Conservation (phyloP, 2,888 invertebrate species). For the Amphipoea lucens region DNA sequence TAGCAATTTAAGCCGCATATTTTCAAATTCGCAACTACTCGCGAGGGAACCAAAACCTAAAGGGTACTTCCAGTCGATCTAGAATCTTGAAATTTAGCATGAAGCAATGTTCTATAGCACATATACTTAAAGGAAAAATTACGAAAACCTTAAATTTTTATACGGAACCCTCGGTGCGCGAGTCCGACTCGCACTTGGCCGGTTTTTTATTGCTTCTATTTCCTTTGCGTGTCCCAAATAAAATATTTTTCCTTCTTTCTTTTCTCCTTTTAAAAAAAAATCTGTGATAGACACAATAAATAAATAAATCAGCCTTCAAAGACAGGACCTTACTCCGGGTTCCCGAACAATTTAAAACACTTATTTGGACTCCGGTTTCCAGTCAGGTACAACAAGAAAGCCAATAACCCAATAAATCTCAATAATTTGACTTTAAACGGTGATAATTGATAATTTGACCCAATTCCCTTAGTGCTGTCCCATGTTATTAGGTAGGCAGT, state of each 20-base stretch:
- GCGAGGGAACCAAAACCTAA: too few relatives aligned
- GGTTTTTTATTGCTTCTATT: background rate
- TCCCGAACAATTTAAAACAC: background rate
- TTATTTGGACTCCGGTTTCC: background rate
- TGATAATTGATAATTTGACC: conserved; percentile 45
- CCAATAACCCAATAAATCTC: conserved; percentile 44
- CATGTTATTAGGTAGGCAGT: conserved; percentile 31
- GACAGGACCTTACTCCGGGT: too few relatives aligned
- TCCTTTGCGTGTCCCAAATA: background rate
- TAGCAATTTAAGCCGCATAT: too few relatives aligned
- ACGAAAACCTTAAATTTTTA: too few relatives aligned
- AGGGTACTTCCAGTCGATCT: too few relatives aligned
- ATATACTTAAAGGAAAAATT: too few relatives aligned
- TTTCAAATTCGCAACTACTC: too few relatives aligned
- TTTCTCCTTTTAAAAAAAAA: background rate
- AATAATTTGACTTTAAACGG: conserved; percentile 51
- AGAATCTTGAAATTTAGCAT: too few relatives aligned
- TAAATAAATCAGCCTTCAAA: background rate
- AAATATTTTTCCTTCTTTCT: background rate
- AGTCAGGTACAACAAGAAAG: background rate
- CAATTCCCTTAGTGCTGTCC: conserved; percentile 37
- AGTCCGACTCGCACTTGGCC: too few relatives aligned
- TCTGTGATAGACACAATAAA: background rate
- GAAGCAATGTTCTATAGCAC: too few relatives aligned
- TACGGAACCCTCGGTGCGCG: too few relatives aligned